phyloP scores from a whole-genome alignment of 2,888 invertebrate species.

The Chydorus sphaericus region DNA sequence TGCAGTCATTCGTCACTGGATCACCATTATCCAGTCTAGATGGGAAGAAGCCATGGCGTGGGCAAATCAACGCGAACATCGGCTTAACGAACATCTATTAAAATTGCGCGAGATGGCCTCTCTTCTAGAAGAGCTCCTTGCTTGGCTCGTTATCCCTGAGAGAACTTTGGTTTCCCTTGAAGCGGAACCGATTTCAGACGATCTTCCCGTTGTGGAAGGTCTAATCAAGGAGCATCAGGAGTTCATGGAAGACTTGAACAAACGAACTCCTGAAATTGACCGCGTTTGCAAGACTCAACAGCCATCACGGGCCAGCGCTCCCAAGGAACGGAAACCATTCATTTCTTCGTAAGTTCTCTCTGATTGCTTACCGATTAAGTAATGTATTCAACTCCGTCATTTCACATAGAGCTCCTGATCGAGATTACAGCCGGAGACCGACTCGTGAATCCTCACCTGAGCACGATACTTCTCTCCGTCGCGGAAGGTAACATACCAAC shows the following conservation, averaged over 20 bases:
- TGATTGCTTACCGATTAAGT: background rate
- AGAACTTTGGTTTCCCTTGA: constrained; percentile 66
- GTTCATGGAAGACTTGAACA: constrained; percentile 90
- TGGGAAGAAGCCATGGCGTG: constrained; percentile 93
- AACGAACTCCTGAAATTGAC: constrained; percentile 85
- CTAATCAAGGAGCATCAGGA: constrained; percentile 84
- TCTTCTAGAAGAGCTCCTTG: constrained; percentile 77
- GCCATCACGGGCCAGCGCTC: background rate
- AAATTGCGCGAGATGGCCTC: constrained; percentile 69
- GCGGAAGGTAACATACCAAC: background rate
- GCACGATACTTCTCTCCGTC: background rate
- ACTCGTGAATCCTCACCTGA: background rate
- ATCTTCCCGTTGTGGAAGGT: constrained; percentile 65
- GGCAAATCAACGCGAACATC: constrained; percentile 65
- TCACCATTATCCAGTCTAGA: constrained; percentile 84
- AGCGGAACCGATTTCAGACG: constrained; percentile 77
- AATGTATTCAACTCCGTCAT: background rate
- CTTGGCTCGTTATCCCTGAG: constrained; percentile 84
- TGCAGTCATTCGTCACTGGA: constrained; percentile 95
- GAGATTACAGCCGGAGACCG: background rate
- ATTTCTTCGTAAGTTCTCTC: constrained; percentile 9
- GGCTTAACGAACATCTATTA: constrained; percentile 64
- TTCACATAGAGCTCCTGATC: too few species aligned
- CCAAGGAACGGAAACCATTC: constrained; percentile 11
- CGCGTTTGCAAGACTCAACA: constrained; percentile 84